phyloP scores from a whole-genome alignment of 2,888 invertebrate species.

The Sylvicola cinctus region DNA sequence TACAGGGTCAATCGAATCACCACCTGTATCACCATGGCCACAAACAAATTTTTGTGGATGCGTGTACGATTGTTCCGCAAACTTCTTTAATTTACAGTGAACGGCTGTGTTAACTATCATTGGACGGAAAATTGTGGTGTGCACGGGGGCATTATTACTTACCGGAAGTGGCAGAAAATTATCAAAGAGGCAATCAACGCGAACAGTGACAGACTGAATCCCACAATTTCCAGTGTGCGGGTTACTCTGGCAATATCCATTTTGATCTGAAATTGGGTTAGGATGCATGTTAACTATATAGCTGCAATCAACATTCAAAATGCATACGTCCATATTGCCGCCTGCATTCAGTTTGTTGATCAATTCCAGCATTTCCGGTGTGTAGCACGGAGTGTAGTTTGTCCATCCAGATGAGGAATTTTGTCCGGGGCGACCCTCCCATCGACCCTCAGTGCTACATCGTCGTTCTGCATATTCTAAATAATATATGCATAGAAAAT shows the following conservation, averaged over 20 bases:
- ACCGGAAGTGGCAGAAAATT: slow-evolving; percentile 72
- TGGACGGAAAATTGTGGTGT: not conserved
- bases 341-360: slow-evolving; percentile 39
- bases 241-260: slow-evolving; percentile 48
- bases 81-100: slow-evolving; percentile 29
- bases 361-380: slow-evolving; percentile 42
- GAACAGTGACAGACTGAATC: slow-evolving; percentile 56
- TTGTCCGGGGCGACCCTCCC: slow-evolving; percentile 35
- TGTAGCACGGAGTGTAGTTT: slow-evolving; percentile 63
- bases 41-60: slow-evolving; percentile 69
- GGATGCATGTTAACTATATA: no score
- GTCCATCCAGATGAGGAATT: slow-evolving; percentile 44
- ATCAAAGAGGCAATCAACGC: slow-evolving; percentile 52
- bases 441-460: slow-evolving; percentile 45
- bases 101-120: not conserved
- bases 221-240: slow-evolving; percentile 62
- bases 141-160: slow-evolving; percentile 12
- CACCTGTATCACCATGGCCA: slow-evolving; percentile 61
- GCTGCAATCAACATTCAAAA: slow-evolving; percentile 21
- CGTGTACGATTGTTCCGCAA: slow-evolving; percentile 63
- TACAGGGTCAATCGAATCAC: slow-evolving; percentile 50
- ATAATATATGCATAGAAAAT: slow-evolving; percentile 11
- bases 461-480: slow-evolving; percentile 48
- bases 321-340: slow-evolving; percentile 27
- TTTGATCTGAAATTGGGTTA: slow-evolving; percentile 33